A percentile compares a stretch with the other conserved stretches of the same genome.
These are phyloP conservation scores for Parascotia fuliginaria DNA, from an alignment of 2,888 invertebrate genomes.

Conservation along the genomic window DNA sequence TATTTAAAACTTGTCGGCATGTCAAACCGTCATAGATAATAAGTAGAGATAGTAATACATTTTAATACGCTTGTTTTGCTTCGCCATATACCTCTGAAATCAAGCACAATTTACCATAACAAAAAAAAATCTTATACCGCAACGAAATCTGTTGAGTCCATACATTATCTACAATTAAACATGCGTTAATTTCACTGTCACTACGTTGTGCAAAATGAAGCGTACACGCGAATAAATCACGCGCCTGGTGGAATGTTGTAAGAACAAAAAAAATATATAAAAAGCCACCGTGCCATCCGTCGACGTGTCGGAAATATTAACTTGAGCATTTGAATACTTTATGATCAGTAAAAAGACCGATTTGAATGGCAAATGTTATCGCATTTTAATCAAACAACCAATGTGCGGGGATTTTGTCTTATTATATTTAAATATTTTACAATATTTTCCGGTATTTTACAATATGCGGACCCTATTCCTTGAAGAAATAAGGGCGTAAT, in stretches of 20 bases:
- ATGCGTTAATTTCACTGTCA: constrained; percentile 42
- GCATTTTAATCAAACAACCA: constrained; percentile 78
- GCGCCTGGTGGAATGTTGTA: constrained; percentile 45
- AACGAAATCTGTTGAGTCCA: constrained; percentile 5
- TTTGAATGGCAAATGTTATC: constrained; percentile 83
- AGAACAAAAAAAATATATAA: constrained; percentile 43
- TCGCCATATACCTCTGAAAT: no score
- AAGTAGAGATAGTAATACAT: no score
- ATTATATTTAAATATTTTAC: constrained; percentile 43
- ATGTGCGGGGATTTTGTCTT: constrained; percentile 43
- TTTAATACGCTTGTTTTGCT: no score
- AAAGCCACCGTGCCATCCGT: constrained; percentile 55
- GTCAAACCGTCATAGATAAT: no score
- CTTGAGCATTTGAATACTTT: constrained; percentile 81
- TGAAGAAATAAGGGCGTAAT: not conserved
- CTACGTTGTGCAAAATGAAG: constrained; percentile 53
- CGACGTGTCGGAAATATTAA: constrained; percentile 82
- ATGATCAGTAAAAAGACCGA: constrained; percentile 82
- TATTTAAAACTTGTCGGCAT: no score
- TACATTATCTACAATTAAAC: constrained; percentile 38
- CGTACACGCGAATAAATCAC: constrained; percentile 62
- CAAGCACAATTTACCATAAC: not conserved
- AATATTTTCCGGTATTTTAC: constrained; percentile 17
- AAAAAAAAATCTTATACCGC: not conserved
- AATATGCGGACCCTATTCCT: not conserved